These are phyloP conservation scores for Antennarius striatus DNA, from an alignment of 2,113 vertebrate genomes.

Conservation along the genomic window DNA sequence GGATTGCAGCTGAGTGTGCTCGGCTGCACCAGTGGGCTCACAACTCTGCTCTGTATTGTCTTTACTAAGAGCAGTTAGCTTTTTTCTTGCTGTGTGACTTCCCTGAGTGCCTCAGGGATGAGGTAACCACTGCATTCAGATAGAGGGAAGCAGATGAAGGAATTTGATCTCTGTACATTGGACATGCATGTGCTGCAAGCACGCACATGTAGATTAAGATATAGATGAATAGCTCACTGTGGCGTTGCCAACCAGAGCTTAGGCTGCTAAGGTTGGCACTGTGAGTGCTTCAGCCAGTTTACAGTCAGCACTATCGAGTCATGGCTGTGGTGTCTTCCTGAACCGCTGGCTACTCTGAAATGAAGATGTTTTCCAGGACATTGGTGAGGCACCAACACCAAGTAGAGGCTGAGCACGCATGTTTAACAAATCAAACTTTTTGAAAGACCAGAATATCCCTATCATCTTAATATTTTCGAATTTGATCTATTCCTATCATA, in stretches of 20 bases:
- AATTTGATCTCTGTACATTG: neutral
- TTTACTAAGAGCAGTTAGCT: slow-evolving; percentile 8
- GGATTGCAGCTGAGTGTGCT: slow-evolving; percentile 30
- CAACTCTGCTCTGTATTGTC: slow-evolving; percentile 16
- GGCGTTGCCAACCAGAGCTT: slow-evolving; percentile 9
- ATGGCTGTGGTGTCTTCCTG: slow-evolving; percentile 2
- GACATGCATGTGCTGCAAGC: neutral
- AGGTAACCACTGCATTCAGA: slow-evolving; percentile 12
- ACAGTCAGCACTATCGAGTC: neutral
- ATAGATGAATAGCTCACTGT: slow-evolving; percentile 14
- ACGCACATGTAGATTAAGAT: slow-evolving; percentile 9
- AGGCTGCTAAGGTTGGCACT: slow-evolving; percentile 14
- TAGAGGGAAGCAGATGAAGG: slow-evolving; percentile 1
- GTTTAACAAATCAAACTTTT: too few relatives aligned
- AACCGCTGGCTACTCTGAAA: neutral
- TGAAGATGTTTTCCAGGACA: neutral
- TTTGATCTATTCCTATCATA: neutral
- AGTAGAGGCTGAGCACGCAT: too few relatives aligned
- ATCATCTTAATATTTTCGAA: neutral
- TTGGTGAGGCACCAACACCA: neutral
- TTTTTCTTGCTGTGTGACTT: slow-evolving; percentile 15
- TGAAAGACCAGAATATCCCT: too few relatives aligned
- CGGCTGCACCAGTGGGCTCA: slow-evolving; percentile 5
- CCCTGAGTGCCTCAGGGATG: slow-evolving; percentile 17
- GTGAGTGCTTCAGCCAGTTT: neutral